phyloP scores from a whole-genome alignment of 2,113 vertebrate species.

The Excalfactoria chinensis region DNA sequence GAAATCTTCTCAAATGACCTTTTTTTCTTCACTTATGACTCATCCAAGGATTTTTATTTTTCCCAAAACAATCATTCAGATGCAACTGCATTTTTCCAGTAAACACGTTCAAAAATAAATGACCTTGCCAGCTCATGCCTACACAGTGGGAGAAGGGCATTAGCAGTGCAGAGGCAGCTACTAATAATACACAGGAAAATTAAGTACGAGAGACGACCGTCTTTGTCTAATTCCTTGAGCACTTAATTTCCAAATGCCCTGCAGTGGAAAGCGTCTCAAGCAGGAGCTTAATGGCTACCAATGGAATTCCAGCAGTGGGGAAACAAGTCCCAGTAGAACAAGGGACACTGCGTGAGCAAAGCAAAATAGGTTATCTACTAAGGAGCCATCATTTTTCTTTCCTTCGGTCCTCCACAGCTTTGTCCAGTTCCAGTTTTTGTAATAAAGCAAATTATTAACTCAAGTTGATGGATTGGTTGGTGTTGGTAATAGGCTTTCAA shows the following conservation, averaged over 20 bases:
- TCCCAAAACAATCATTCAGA: conserved; percentile 73
- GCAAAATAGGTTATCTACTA: conserved; percentile 52
- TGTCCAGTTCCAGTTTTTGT: conserved; percentile 53
- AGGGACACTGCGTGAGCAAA: background rate
- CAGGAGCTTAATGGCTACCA: conserved; percentile 45
- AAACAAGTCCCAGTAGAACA: conserved; percentile 38
- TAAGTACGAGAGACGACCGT: conserved; percentile 53
- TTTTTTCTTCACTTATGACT: conserved; percentile 70
- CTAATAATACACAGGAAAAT: conserved; percentile 69
- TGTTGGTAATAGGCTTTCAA: conserved; percentile 72
- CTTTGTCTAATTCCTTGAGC: conserved; percentile 63
- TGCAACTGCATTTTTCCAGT: conserved; percentile 69
- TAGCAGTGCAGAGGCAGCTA: conserved; percentile 50
- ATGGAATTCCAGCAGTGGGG: conserved; percentile 47
- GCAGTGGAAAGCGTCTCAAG: conserved; percentile 55
- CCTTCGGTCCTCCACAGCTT: background rate
- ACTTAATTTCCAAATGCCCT: conserved; percentile 72
- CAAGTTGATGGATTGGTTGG: conserved; percentile 55
- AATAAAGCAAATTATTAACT: conserved; percentile 68
- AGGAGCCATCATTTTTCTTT: background rate
- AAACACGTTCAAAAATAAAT: conserved; percentile 74
- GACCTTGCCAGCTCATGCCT: conserved; percentile 61
- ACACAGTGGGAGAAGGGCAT: conserved; percentile 62
- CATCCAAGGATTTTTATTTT: conserved; percentile 71
- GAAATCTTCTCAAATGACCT: conserved; percentile 74